Base-by-base conservation (phyloP, 35 echinoderm and acorn worm species). In the Ptychodera flava region DNA sequence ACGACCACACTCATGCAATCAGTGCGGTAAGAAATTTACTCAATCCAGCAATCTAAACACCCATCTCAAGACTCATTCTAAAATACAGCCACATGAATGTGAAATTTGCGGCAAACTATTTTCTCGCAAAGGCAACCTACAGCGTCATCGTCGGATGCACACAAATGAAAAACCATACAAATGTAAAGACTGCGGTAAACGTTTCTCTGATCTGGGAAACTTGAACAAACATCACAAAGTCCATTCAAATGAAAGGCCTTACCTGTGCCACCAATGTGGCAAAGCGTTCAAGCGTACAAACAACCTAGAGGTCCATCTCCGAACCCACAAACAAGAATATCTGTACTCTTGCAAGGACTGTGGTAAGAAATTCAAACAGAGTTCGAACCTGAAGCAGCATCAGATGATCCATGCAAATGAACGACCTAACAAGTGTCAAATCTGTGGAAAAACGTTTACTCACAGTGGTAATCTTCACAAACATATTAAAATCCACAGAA, bases 281-380 rank as follows among this genome's bases (percentile, higher is more conserved):
- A 97, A 97, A 79, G 92, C 92, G 16, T 97, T 97, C 81, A 97
- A 97, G 52, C 89, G 95, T 12, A 88, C 87, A n/a, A 97, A 97
- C 85, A 97, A 97, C 82, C 33, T 97, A 35, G 88, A 89, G 35
- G 95, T 94, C 79, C 95, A 97, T 83, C 92, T 97, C 0, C 92
- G 95, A 22, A 97, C 89, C 52, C 95, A 97, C 76, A 92, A 92
- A n/a, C 84, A 88, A 15, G 92, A 93, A 16, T 84, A 86, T 33
- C 80, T 85, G n/a, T n/a, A n/a, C n/a, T n/a, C n/a, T n/a, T n/a
- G n/a, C n/a, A n/a, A n/a, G n/a, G n/a, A n/a, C n/a, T n/a, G n/a
- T n/a, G n/a, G n/a, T n/a, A n/a, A n/a, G n/a, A n/a, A n/a, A n/a
- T n/a, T n/a, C n/a, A n/a, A n/a, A n/a, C n/a, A n/a, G n/a, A n/a